Percentiles rank a stretch among this genome's conserved stretches.
These are phyloP conservation scores for Miltochrista miniata DNA, from an alignment of 2,888 invertebrate species.

Conservation along the genomic window DNA sequence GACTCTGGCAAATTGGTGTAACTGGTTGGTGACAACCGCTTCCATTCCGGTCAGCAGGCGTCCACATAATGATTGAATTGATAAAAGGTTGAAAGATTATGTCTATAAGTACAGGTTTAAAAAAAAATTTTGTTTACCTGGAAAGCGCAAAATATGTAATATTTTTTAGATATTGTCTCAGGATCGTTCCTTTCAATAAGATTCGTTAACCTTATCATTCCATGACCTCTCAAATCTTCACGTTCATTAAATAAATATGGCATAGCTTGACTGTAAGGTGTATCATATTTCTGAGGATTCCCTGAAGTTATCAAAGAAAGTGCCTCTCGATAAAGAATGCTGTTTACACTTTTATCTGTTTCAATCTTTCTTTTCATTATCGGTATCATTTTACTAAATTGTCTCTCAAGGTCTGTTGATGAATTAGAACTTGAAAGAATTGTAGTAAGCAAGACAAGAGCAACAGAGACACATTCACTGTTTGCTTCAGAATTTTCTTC, in stretches of 20 bases:
- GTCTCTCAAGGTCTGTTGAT: slow-evolving; percentile 37
- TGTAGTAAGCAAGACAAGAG: slow-evolving; percentile 68
- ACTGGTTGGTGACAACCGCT: too few species aligned
- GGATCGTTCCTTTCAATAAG: slow-evolving; percentile 87
- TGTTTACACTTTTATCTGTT: slow-evolving; percentile 49
- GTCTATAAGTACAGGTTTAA: too few species aligned
- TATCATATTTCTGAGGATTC: slow-evolving; percentile 39
- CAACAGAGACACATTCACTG: slow-evolving; percentile 71
- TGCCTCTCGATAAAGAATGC: slow-evolving; percentile 64
- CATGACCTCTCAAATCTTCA: slow-evolving; percentile 92
- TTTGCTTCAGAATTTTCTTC: slow-evolving; percentile 41
- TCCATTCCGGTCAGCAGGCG: too few species aligned
- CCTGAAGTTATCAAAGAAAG: slow-evolving; percentile 54
- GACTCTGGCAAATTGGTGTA: too few species aligned
- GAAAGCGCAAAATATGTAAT: slow-evolving; percentile 87
- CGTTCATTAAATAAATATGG: slow-evolving; percentile 87
- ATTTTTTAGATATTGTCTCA: slow-evolving; percentile 85
- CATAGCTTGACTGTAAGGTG: slow-evolving; percentile 85
- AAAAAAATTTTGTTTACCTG: slow-evolving; percentile 75
- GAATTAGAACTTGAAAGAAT: slow-evolving; percentile 59
- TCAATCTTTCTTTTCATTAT: slow-evolving; percentile 49
- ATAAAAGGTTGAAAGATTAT: too few species aligned
- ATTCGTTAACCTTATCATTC: slow-evolving; percentile 87
- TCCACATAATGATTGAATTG: too few species aligned
- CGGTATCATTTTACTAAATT: slow-evolving; percentile 57